A percentile compares a stretch with the other conserved stretches of the same genome.
These are phyloP conservation scores for Enteromius unitaeniatus DNA, from an alignment of 2,797 vertebrate species.

Conservation along the genomic window DNA sequence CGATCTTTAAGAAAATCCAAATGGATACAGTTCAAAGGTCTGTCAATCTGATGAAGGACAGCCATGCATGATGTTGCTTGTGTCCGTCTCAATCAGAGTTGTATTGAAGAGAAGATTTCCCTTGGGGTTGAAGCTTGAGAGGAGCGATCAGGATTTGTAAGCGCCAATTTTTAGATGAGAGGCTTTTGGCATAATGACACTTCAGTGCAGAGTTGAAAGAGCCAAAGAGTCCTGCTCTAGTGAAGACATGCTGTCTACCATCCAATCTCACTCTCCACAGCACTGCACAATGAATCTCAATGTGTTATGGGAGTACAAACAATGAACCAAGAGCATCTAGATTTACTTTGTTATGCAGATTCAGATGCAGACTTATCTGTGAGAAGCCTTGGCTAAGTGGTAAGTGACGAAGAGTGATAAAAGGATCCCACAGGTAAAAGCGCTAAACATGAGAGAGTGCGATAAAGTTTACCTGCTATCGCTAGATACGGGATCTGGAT, in stretches of 20 bases:
- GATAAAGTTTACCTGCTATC: background rate
- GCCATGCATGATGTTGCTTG: slow-evolving; percentile 1
- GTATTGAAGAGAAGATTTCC: slow-evolving; percentile 36
- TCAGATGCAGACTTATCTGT: slow-evolving; percentile 4
- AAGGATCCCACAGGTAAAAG: background rate
- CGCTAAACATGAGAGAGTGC: background rate
- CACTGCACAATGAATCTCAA: slow-evolving; percentile 56
- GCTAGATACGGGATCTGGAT: background rate
- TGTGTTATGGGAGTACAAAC: slow-evolving; percentile 59
- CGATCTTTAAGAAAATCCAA: slow-evolving; percentile 32
- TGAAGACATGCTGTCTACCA: slow-evolving; percentile 8
- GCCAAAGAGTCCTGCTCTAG: slow-evolving; percentile 28
- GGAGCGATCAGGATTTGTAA: slow-evolving; percentile 26
- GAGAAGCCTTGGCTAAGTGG: background rate
- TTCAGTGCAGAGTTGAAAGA: slow-evolving; percentile 27
- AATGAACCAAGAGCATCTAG: slow-evolving; percentile 55
- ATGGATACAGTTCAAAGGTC: slow-evolving; percentile 21
- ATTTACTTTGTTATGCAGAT: slow-evolving; percentile 63
- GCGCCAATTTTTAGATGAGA: slow-evolving; percentile 33
- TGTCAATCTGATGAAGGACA: slow-evolving; percentile 30
- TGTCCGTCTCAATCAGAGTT: slow-evolving; percentile 46
- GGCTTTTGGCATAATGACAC: slow-evolving; percentile 35
- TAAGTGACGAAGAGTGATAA: slow-evolving; percentile 16
- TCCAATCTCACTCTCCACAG: background rate
- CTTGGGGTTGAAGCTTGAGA: background rate